Evolutionary conservation across 2,797 vertebrate species (phyloP).

Genomic region (Cyprinodon diabolis): DNA sequence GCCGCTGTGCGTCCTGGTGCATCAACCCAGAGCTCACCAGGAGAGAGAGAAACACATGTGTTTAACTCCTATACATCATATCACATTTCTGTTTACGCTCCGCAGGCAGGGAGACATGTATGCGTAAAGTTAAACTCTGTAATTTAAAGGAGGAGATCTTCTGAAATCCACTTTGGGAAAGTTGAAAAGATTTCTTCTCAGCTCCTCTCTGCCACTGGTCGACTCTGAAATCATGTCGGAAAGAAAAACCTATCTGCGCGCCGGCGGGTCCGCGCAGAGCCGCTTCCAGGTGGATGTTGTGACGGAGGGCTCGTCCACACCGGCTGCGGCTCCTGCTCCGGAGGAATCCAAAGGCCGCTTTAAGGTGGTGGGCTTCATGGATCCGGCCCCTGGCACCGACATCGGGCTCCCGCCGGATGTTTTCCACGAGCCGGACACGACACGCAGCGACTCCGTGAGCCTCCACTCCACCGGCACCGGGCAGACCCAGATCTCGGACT

Average conservation of each 20-base stretch:
- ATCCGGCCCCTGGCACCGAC: slow-evolving; percentile 80
- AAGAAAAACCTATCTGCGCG: slow-evolving; percentile 68
- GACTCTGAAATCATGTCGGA: slow-evolving; percentile 72
- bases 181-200: background rate
- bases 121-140: background rate
- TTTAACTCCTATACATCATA: background rate
- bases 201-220: background rate
- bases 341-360: slow-evolving; percentile 87
- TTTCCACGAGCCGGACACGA: slow-evolving; percentile 85
- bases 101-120: background rate
- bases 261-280: slow-evolving; percentile 83
- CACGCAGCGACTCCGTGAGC: slow-evolving; percentile 89
- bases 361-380: slow-evolving; percentile 89
- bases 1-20: slow-evolving; percentile 32
- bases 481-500: slow-evolving; percentile 92
- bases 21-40: background rate
- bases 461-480: slow-evolving; percentile 89
- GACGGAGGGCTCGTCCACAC: slow-evolving; percentile 63
- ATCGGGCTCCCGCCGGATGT: slow-evolving; percentile 72
- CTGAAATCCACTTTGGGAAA: background rate
- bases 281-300: slow-evolving; percentile 95
- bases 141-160: slow-evolving; percentile 16
- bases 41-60: background rate
- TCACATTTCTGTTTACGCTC: background rate
- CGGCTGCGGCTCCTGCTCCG: rapidly evolving